Evolutionary conservation across 2,888 invertebrate genomes (phyloP).

Genomic region (Nasonia oneida): DNA sequence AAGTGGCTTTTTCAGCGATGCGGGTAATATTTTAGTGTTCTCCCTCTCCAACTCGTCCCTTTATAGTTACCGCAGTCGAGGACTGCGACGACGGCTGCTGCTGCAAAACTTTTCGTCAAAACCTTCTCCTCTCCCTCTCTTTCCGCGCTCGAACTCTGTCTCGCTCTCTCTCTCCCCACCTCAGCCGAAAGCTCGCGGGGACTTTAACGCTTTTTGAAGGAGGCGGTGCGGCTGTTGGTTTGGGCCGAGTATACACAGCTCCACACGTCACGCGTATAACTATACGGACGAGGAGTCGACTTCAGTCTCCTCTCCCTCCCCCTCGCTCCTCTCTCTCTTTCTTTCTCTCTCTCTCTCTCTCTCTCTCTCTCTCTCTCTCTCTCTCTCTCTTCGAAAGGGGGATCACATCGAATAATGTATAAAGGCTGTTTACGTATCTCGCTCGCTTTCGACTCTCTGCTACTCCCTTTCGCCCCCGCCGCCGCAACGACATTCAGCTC

Average conservation of each 20-base stretch:
- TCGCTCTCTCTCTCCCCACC: constrained; percentile 22
- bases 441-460: constrained; percentile 20
- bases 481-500: constrained; percentile 17
- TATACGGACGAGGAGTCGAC: not conserved
- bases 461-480: not conserved
- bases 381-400: not conserved
- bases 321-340: not conserved
- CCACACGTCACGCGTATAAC: not conserved
- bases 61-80: constrained; percentile 64
- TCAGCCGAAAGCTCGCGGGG: constrained; percentile 55
- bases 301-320: not conserved
- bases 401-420: constrained; percentile 54
- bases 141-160: not conserved
- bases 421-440: constrained; percentile 64
- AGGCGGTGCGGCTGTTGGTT: constrained; percentile 15
- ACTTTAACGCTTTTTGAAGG: constrained; percentile 66
- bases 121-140: constrained; percentile 40
- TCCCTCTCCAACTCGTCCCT: constrained; percentile 53
- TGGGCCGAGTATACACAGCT: not conserved
- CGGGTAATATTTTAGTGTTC: constrained; percentile 73
- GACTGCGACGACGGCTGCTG: not conserved
- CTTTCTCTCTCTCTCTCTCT: not conserved
- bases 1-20: constrained; percentile 70
- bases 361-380: not conserved
- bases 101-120: constrained; percentile 70